Evolutionary conservation across 2,888 invertebrate genomes (phyloP), one percentile per base, ranked within the genome.

Genomic region (Pomacea canaliculata): DNA sequence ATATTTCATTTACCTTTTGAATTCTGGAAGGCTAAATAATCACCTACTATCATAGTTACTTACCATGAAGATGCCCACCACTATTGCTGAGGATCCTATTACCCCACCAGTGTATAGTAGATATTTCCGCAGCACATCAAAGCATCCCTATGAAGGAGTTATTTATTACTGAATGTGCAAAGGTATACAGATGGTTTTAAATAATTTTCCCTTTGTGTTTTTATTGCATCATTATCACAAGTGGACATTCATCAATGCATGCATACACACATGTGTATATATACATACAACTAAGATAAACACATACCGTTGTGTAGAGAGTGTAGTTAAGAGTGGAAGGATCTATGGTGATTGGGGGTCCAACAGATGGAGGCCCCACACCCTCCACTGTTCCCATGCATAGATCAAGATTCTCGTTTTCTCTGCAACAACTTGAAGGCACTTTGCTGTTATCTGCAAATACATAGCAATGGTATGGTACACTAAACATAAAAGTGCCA

Each of bases 11-110:
- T 37, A 37, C 37, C 37, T 37, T 37, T 5, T 37, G 37, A 37
- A 37, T 37, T 37, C 37, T 37, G 37, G 37, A 37, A 37, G 37
- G 5, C 37, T 37, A 37, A 37, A 56, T 13, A 56, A 56, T 10
- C 51, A 56, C 51, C 16, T 1, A 8, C 51, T 56, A 16, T 56
- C 12, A 56, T 13, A n/a, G 48, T n/a, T 46, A 76, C 84, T 82
- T 72, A 87, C 87, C 84, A 86, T 84, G 63, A 87, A 84, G 10
- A 85, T 80, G 3, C 84, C 87, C 12, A 85, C 83, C n/a, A 85
- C 83, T 46, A 87, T 84, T 49, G 87, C 85, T n/a, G 84, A 82
- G 10, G 85, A 85, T 56, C 87, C 87, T 71, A 87, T 84, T 62
- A 85, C 77, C 46, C 85, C 84, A 8, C 87, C 87, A 80, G 86